Percentiles rank a stretch among this genome's conserved stretches.
phyloP scores from a whole-genome alignment of 37 sponge, comb jelly and placozoan genomes.

The Haliclona indistincta region DNA sequence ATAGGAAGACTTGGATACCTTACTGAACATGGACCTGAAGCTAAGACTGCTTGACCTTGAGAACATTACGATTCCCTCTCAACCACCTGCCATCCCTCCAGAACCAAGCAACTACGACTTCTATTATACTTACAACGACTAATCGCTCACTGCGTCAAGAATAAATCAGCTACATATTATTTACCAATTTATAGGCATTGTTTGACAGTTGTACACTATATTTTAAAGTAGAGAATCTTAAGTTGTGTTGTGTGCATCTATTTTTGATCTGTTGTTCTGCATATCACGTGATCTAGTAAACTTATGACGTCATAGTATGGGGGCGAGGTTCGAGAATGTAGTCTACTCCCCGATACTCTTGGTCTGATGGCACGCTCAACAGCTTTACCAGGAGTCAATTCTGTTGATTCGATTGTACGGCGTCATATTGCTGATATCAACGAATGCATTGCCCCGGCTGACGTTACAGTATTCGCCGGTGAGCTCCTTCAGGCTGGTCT shows the following conservation, averaged over 20 bases:
- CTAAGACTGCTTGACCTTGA: constrained; percentile 86
- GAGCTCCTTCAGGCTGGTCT: no score
- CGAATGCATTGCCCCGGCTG: no score
- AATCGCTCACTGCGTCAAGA: neutral
- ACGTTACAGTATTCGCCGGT: no score
- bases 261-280: no score
- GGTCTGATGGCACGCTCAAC: no score
- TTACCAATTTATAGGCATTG: neutral
- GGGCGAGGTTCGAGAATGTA: no score
- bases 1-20: constrained; percentile 82
- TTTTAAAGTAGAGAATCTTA: neutral
- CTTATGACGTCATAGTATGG: no score
- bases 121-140: constrained; percentile 44
- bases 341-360: no score
- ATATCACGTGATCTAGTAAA: no score
- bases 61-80: constrained; percentile 79
- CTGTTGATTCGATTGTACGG: no score
- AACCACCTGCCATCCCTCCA: constrained; percentile 80
- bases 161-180: neutral
- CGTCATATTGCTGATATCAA: no score
- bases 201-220: neutral
- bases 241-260: neutral
- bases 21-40: constrained; percentile 94
- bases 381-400: no score
- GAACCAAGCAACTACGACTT: constrained; percentile 88